Conservation (phyloP, 2,797 vertebrate genomes). For the Garrulus glandarius region DNA sequence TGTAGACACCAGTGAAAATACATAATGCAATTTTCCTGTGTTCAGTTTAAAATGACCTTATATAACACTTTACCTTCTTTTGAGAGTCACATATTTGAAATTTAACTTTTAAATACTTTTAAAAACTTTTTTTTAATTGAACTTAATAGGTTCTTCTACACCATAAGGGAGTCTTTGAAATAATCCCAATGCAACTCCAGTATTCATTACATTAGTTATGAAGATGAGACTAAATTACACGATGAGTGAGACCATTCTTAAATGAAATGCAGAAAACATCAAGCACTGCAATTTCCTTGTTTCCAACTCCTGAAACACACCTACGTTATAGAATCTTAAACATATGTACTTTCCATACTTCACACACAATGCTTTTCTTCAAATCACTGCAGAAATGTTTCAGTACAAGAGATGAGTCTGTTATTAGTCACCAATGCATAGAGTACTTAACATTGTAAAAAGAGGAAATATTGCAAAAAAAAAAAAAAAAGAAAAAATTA, state of each 20-base stretch:
- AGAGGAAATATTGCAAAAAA: background rate
- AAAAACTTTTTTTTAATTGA: too few species aligned
- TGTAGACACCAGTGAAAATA: background rate
- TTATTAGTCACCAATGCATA: background rate
- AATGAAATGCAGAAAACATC: background rate
- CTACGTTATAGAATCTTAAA: background rate
- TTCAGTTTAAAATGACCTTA: background rate
- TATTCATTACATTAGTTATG: background rate
- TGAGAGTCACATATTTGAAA: background rate
- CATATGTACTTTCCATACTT: background rate
- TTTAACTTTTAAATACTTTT: background rate
- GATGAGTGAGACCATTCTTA: background rate
- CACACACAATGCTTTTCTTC: background rate
- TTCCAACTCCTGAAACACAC: background rate
- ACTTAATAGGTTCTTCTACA: background rate
- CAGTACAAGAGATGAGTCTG: background rate
- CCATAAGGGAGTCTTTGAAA: background rate
- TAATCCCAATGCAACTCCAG: background rate
- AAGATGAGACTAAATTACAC: background rate
- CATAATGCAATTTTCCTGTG: background rate
- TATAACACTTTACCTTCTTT: background rate
- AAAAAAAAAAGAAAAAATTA: background rate
- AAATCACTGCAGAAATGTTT: background rate
- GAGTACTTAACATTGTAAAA: background rate
- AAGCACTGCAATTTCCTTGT: background rate